phyloP scores from a whole-genome alignment of 2,797 vertebrate species.

The Crenuchus spilurus region DNA sequence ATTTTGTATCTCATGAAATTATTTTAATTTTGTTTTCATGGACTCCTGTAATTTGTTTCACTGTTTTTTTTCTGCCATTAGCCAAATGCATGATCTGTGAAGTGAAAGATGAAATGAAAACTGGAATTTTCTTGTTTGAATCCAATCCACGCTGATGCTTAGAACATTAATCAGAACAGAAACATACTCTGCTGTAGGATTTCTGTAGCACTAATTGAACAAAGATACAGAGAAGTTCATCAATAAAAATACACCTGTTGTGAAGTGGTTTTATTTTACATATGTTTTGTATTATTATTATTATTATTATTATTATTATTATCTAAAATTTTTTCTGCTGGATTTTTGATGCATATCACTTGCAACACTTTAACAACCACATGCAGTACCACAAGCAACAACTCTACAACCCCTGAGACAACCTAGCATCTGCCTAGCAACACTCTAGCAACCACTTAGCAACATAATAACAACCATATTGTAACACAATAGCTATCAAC shows the following conservation, averaged over 20 bases:
- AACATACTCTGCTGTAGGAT: background rate
- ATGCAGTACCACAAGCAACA: too few relatives aligned
- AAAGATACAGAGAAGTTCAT: background rate
- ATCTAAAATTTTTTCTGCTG: too few relatives aligned
- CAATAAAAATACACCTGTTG: background rate
- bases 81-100: slow-evolving; percentile 30
- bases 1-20: slow-evolving; percentile 13
- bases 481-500: too few relatives aligned
- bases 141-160: background rate
- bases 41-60: background rate
- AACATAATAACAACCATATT: too few relatives aligned
- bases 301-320: too few relatives aligned
- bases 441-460: too few relatives aligned
- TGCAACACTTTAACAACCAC: too few relatives aligned
- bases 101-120: slow-evolving; percentile 18
- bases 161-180: background rate
- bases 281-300: too few relatives aligned
- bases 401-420: too few relatives aligned
- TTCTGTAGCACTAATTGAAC: background rate
- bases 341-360: too few relatives aligned
- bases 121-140: background rate
- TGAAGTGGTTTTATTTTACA: background rate
- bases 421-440: too few relatives aligned
- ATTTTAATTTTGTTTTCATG: background rate
- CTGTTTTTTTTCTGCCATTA: slow-evolving; percentile 17